Percentiles rank a stretch among this genome's conserved stretches.
Evolutionary conservation across 2,113 vertebrate genomes (phyloP).

Genomic region (Catharus fuscescens): DNA sequence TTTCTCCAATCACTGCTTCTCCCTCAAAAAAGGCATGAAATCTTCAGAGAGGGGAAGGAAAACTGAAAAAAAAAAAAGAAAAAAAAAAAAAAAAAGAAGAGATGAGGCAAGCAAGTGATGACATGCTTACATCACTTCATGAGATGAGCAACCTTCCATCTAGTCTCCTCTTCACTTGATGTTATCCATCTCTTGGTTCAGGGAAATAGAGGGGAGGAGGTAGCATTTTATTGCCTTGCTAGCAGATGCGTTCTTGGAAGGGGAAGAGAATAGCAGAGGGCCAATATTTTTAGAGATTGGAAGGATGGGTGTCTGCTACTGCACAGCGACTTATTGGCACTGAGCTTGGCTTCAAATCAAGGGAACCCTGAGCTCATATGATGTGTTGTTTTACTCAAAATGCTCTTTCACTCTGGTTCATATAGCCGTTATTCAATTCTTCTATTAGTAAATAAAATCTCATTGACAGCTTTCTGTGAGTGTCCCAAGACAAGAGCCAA

Average conservation of each 20-base stretch:
- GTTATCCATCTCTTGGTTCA: background rate
- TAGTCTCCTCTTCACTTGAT: background rate
- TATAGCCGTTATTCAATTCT: background rate
- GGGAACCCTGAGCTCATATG: background rate
- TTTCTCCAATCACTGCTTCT: background rate
- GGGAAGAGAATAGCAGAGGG: background rate
- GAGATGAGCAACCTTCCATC: background rate
- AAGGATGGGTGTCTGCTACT: background rate
- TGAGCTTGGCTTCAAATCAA: background rate
- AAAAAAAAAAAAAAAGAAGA: background rate
- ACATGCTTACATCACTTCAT: background rate
- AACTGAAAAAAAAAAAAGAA: background rate
- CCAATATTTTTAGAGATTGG: background rate
- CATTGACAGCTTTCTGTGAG: background rate
- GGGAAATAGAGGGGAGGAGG: background rate
- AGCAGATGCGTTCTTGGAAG: background rate
- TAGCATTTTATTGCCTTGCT: background rate
- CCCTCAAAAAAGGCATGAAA: background rate
- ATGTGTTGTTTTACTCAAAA: background rate
- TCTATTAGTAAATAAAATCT: constrained; percentile 15
- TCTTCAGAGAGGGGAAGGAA: background rate
- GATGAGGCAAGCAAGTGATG: background rate
- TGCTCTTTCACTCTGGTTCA: background rate
- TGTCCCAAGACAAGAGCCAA: background rate
- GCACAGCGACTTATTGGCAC: background rate